A percentile compares a stretch with the other conserved stretches of the same genome.
These are phyloP conservation scores for Dicrostonyx torquatus DNA, from an alignment of 2,797 vertebrate species.

Conservation along the genomic window DNA sequence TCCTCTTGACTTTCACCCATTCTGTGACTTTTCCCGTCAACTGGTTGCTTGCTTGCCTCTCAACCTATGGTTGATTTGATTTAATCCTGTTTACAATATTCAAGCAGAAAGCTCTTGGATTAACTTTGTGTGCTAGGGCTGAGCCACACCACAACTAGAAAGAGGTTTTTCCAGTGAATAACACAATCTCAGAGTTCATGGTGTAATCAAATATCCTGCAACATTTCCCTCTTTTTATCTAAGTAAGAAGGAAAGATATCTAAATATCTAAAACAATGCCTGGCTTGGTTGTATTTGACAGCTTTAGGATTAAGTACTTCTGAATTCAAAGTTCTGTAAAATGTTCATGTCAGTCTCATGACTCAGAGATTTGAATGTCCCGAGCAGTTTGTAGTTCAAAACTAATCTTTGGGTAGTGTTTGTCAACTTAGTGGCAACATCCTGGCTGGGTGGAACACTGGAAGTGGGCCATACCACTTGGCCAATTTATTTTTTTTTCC, in stretches of 20 bases:
- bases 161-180: not conserved
- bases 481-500: too few relatives aligned
- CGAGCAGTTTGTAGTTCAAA: not conserved
- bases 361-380: not conserved
- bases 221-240: not conserved
- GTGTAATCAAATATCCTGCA: not conserved
- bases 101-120: not conserved
- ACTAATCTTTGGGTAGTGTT: not conserved
- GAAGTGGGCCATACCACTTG: too few relatives aligned
- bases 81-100: not conserved
- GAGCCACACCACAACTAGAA: not conserved
- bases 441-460: not conserved
- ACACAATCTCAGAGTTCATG: not conserved
- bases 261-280: too few relatives aligned
- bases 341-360: not conserved
- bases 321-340: not conserved
- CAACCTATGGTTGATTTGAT: not conserved
- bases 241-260: not conserved
- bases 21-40: not conserved
- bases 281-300: not conserved
- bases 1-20: not conserved
- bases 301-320: not conserved
- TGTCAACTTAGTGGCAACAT: not conserved
- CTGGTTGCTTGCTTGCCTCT: not conserved
- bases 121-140: not conserved